Evolutionary conservation across 2,797 vertebrate species (phyloP).

Genomic region (Melanotaenia parkinsoni): DNA sequence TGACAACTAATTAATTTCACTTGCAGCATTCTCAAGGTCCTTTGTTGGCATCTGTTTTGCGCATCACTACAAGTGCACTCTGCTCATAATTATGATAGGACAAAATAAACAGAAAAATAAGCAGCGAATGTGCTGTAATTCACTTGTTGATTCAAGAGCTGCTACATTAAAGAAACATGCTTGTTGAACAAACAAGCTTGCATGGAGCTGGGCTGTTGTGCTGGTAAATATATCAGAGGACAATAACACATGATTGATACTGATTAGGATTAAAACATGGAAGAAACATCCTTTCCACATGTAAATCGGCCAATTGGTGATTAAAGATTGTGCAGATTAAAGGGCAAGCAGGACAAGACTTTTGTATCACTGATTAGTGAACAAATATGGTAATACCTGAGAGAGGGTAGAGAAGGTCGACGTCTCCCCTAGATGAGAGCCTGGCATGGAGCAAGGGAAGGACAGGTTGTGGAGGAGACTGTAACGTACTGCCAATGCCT

Average conservation of each 20-base stretch:
- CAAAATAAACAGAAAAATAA: constrained; percentile 69
- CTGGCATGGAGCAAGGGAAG: constrained; percentile 70
- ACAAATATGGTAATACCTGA: constrained; percentile 67
- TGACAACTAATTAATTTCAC: constrained; percentile 83
- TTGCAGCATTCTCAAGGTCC: constrained; percentile 76
- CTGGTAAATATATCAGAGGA: constrained; percentile 22
- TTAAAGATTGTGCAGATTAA: constrained; percentile 26
- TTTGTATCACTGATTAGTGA: constrained; percentile 43
- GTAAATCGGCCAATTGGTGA: constrained; percentile 23
- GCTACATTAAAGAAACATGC: constrained; percentile 45
- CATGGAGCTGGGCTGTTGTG: constrained; percentile 19
- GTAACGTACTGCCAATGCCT: constrained; percentile 74
- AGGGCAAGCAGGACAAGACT: constrained; percentile 38
- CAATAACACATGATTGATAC: constrained; percentile 36
- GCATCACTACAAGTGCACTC: constrained; percentile 56
- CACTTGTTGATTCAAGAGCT: constrained; percentile 76
- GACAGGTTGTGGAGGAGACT: constrained; percentile 74
- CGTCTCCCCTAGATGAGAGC: constrained; percentile 74
- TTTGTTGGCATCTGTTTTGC: constrained; percentile 74
- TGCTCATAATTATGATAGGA: constrained; percentile 61
- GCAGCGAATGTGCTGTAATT: constrained; percentile 50
- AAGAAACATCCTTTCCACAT: constrained; percentile 12
- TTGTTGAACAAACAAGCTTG: constrained; percentile 39
- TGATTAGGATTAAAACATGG: constrained; percentile 35
- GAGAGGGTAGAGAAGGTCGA: constrained; percentile 66